A percentile compares a stretch with the other conserved stretches of the same genome.
These are phyloP conservation scores for Micrasema minimum DNA, from an alignment of 1,140 invertebrate genomes.

Conservation along the genomic window DNA sequence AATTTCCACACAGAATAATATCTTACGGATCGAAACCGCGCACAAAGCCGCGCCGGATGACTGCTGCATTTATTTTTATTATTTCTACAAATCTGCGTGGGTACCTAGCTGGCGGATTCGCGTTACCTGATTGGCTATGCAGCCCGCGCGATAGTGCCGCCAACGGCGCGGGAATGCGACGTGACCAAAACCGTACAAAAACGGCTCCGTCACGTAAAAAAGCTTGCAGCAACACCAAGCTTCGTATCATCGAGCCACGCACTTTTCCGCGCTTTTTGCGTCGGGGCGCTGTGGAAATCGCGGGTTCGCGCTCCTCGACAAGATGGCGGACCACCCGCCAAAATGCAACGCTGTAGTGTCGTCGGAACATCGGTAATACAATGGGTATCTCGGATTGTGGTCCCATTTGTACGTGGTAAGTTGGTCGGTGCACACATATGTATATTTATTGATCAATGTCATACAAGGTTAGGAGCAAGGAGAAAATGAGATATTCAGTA, in stretches of 20 bases:
- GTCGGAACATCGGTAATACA: background rate
- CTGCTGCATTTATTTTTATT: constrained; percentile 4
- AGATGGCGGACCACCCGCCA: constrained; percentile 35
- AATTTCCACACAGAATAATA: background rate
- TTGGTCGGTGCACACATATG: too few species aligned
- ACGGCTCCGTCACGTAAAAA: too few species aligned
- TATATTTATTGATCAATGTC: too few species aligned
- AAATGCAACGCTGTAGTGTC: constrained; percentile 17
- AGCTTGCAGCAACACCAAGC: background rate
- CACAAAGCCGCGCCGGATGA: background rate
- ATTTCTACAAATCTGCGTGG: constrained; percentile 17
- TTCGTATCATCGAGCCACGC: background rate
- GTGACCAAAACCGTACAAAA: constrained; percentile 3
- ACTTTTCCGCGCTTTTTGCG: background rate
- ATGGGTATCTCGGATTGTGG: background rate
- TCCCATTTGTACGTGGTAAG: too few species aligned
- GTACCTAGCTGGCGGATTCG: background rate
- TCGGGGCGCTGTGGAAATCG: background rate
- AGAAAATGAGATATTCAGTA: too few species aligned
- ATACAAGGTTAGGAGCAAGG: too few species aligned
- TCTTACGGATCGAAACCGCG: background rate
- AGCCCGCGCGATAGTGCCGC: constrained; percentile 22
- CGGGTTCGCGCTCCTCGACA: background rate
- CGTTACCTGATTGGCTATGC: constrained; percentile 29
- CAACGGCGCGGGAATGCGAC: constrained; percentile 31